Evolutionary conservation across 2,888 invertebrate species (phyloP).

Genomic region (Steinernema carpocapsae): DNA sequence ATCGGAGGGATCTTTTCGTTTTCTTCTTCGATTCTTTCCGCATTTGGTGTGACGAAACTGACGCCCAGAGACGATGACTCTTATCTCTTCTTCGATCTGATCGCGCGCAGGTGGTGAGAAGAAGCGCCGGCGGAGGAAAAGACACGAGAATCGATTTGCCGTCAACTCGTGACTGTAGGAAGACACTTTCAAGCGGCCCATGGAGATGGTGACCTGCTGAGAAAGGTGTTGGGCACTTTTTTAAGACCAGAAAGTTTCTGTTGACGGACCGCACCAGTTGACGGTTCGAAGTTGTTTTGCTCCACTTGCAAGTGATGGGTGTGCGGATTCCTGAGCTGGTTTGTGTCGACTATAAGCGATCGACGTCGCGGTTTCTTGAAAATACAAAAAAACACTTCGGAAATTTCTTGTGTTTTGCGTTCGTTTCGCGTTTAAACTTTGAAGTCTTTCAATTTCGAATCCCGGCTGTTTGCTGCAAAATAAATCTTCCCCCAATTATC

Average conservation of each 20-base stretch:
- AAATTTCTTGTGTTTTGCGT: too few species aligned
- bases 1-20: neutral
- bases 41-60: too few species aligned
- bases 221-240: neutral
- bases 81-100: too few species aligned
- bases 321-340: neutral
- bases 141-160: neutral
- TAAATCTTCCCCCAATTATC: too few species aligned
- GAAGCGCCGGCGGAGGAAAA: neutral
- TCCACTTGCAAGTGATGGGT: neutral
- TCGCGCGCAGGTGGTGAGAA: too few species aligned
- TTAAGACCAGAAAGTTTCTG: neutral
- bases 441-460: too few species aligned
- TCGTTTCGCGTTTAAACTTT: too few species aligned
- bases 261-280: neutral
- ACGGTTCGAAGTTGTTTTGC: neutral
- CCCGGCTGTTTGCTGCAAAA: too few species aligned
- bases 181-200: too few species aligned
- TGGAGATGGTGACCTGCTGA: neutral
- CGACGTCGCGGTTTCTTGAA: neutral
- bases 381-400: too few species aligned
- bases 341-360: neutral
- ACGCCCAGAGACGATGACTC: too few species aligned
- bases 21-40: neutral
- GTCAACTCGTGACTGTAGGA: conserved; percentile 8